Evolutionary conservation across 2,113 vertebrate species (phyloP), one percentile per base, ranked within the genome.

Genomic region (Colinus virginianus): DNA sequence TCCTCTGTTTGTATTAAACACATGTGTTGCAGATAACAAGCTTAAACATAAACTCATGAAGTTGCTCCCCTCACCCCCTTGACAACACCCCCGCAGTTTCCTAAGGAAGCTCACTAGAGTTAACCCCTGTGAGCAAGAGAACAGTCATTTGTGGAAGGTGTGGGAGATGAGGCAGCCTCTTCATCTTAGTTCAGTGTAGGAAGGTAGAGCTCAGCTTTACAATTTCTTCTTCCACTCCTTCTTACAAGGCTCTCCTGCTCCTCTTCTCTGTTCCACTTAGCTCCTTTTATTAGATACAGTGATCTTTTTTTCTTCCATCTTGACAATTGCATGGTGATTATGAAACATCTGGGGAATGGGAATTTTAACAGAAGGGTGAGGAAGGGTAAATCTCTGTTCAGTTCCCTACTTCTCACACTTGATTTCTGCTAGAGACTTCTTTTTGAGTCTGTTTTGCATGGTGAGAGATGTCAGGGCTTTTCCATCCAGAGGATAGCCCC

Each of bases 11-110:
- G 81, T 61, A 49, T 89, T 74, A 76, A 82, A 93, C 49, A 25
- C 6, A 23, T 51, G 58, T 11, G 10, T 81, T 87, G 62, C 74
- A 80, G 93, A 82, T 94, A 95, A 87, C 92, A 91, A 91, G 84
- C 92, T 96, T 89, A 94, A 94, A 96, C 89, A 90, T 63, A 93
- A 91, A 84, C 90, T 93, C 40, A 28, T 45, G 74, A 90, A 88
- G 74, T 49, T 94, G 49, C 32, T 28, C 11, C 36, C 40, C 28
- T 32, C 30, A 46, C 69, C 14, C 40, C 20, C 11, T n/a, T 1
- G 30, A 58, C 78, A 80, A 86, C 95, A 90, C 87, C 76, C 67
- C 93, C 49, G 22, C 78, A 74, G 56, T 68, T 79, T 90, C 78
- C 64, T 74, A 36, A 16, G 72, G 85, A 85, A 94, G 59, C 76